Percentiles rank a stretch among this genome's conserved stretches.
Evolutionary conservation across 2,888 invertebrate genomes (phyloP).

Genomic region (Drosophila nr. medialis): DNA sequence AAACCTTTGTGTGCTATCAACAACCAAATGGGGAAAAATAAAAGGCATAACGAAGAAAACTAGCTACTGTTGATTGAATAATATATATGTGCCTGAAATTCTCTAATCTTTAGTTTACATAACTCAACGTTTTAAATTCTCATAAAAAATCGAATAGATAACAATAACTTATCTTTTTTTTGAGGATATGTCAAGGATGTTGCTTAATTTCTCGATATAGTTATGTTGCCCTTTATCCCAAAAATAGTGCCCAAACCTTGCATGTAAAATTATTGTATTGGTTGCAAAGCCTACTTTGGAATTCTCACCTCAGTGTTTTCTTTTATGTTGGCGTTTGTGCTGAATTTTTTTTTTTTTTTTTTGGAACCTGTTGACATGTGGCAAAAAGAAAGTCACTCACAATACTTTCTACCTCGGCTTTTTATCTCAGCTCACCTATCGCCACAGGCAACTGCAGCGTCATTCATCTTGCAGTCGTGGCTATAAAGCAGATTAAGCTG

Average conservation of each 20-base stretch:
- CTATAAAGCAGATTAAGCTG: conserved; percentile 73
- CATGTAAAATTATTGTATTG: conserved; percentile 16
- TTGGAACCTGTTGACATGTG: conserved; percentile 39
- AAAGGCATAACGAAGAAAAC: neutral
- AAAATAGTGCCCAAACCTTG: neutral
- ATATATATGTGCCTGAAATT: neutral
- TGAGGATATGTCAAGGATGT: neutral
- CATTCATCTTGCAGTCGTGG: conserved; percentile 70
- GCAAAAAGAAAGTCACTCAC: conserved; percentile 68
- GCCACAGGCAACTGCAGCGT: conserved; percentile 56
- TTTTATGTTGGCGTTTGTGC: neutral
- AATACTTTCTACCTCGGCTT: conserved; percentile 63
- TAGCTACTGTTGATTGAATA: neutral
- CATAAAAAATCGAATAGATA: neutral
- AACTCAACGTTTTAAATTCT: neutral
- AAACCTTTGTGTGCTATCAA: conserved; percentile 8
- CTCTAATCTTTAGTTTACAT: neutral
- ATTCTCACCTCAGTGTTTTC: conserved; percentile 25
- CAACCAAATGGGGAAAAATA: neutral
- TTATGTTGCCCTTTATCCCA: too few relatives aligned
- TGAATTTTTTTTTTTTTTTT: neutral
- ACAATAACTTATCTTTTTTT: neutral
- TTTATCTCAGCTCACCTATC: conserved; percentile 64
- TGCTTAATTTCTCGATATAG: neutral
- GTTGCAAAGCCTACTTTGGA: conserved; percentile 35